These are phyloP conservation scores for Caenorhabditis briggsae DNA, from an alignment of 1,140 invertebrate genomes.

Conservation along the genomic window DNA sequence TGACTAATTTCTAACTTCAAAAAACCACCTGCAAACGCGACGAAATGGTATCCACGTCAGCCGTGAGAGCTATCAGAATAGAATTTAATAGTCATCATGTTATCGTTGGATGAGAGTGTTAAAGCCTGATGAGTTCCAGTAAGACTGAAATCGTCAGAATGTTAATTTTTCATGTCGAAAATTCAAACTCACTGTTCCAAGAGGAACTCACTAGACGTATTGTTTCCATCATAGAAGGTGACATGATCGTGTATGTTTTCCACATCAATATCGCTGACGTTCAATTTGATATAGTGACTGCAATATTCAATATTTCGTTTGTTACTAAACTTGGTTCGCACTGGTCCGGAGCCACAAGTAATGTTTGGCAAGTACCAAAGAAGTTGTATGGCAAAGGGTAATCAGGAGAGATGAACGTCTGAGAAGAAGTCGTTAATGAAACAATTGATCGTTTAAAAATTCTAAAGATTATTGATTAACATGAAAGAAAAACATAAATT, in stretches of 20 bases:
- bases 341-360: not conserved
- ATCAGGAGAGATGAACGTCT: not conserved
- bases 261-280: not conserved
- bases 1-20: not conserved
- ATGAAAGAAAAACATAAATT: no score
- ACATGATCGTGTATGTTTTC: not conserved
- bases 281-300: not conserved
- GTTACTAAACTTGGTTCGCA: not conserved
- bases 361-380: not conserved
- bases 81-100: not conserved
- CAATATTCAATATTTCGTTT: not conserved
- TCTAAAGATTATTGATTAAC: no score
- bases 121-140: not conserved
- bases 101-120: not conserved
- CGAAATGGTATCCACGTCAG: not conserved
- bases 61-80: not conserved
- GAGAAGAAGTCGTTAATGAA: not conserved
- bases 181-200: not conserved
- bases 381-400: not conserved
- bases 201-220: not conserved
- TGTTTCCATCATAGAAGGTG: not conserved
- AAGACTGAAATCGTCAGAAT: not conserved
- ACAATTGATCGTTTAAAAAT: not conserved
- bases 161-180: no score
- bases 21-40: not conserved